A percentile compares a stretch with the other conserved stretches of the same genome.
phyloP scores from a whole-genome alignment of 2,888 invertebrate genomes.

The Atrina japonica region DNA sequence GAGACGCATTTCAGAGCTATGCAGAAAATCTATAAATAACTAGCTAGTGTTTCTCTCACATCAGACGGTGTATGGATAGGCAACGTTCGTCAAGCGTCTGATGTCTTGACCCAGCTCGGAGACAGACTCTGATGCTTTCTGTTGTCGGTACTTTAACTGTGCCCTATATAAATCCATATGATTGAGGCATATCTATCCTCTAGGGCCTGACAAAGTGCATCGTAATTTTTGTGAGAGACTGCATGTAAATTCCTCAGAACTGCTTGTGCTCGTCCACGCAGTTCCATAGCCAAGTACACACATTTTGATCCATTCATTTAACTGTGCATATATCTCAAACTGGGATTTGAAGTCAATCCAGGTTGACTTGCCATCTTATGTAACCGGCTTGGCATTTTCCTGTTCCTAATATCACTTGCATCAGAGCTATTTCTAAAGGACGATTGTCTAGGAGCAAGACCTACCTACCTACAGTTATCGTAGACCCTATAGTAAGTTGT shows the following conservation, averaged over 20 bases:
- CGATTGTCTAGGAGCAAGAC: no score
- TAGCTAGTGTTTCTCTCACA: slow-evolving; percentile 17
- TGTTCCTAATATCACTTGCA: no score
- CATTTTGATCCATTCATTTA: no score
- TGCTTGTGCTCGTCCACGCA: slow-evolving; percentile 26
- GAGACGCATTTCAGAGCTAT: slow-evolving; percentile 4
- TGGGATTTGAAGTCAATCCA: no score
- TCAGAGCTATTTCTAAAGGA: no score
- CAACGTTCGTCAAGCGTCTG: not conserved
- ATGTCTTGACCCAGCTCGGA: slow-evolving; percentile 23
- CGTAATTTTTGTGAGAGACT: not conserved
- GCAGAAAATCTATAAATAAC: slow-evolving; percentile 8
- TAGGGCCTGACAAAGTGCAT: not conserved
- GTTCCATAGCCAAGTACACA: slow-evolving; percentile 21
- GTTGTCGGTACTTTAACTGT: not conserved
- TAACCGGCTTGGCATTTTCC: no score
- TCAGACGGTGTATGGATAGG: slow-evolving; percentile 16
- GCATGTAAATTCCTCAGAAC: slow-evolving; percentile 17
- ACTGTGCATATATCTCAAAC: no score
- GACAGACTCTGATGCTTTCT: slow-evolving; percentile 16
- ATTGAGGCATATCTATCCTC: slow-evolving; percentile 27
- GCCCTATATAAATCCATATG: slow-evolving; percentile 31
- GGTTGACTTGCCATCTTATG: no score
- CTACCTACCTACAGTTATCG: no score
- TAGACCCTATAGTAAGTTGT: no score